Percentiles rank a stretch among this genome's conserved stretches.
Evolutionary conservation across 2,797 vertebrate species (phyloP).

Genomic region (Odontamblyopus rebecca): DNA sequence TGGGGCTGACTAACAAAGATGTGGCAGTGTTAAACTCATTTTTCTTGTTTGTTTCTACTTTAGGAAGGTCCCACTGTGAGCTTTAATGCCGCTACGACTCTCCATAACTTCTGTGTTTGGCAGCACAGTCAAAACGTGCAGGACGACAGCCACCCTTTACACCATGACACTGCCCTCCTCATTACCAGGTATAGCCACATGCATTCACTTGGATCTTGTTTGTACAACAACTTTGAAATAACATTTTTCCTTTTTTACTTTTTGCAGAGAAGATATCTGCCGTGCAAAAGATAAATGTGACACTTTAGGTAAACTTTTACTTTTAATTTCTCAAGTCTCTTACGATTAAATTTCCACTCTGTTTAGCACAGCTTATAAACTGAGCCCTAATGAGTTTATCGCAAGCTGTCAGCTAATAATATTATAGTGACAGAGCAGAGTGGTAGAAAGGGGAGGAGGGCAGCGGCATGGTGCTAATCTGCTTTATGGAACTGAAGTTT

Average conservation of each 20-base stretch:
- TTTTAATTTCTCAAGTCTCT: constrained; percentile 25
- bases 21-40: background rate
- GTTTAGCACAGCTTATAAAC: constrained; percentile 40
- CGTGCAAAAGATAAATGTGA: constrained; percentile 95
- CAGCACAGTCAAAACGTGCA: constrained; percentile 89
- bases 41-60: constrained; percentile 18
- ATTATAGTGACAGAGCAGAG: constrained; percentile 60
- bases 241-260: constrained; percentile 1
- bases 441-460: constrained; percentile 47
- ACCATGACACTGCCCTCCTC: constrained; percentile 95
- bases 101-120: constrained; percentile 96
- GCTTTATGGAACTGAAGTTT: constrained; percentile 51
- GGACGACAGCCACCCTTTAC: constrained; percentile 90
- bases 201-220: background rate
- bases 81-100: constrained; percentile 90
- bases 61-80: constrained; percentile 93
- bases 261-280: constrained; percentile 94
- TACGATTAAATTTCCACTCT: constrained; percentile 42
- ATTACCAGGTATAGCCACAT: constrained; percentile 85
- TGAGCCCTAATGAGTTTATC: constrained; percentile 56
- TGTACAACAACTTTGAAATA: background rate
- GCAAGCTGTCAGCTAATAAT: constrained; percentile 60
- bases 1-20: background rate
- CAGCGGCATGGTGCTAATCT: constrained; percentile 52
- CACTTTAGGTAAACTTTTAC: constrained; percentile 87